A percentile compares a stretch with the other conserved stretches of the same genome.
Evolutionary conservation across 2,888 invertebrate genomes (phyloP).

Genomic region (Tyria jacobaeae): DNA sequence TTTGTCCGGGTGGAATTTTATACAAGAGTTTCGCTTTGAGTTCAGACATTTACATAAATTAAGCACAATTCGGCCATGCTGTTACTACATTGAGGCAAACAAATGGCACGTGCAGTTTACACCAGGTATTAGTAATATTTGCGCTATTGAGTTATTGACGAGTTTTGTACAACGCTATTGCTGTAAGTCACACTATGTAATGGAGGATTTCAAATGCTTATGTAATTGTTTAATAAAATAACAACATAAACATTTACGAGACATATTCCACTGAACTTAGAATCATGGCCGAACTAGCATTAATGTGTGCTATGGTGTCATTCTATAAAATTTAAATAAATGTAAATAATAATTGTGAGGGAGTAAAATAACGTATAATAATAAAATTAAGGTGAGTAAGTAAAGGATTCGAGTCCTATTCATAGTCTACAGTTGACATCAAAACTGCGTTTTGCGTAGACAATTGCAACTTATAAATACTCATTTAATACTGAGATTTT

Average conservation of each 20-base stretch:
- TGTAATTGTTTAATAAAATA: slow-evolving; percentile 18
- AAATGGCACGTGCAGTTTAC: slow-evolving; percentile 21
- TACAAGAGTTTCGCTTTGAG: slow-evolving; percentile 39
- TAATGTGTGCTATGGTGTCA: not conserved
- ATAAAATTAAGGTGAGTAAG: no score
- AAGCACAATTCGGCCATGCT: slow-evolving; percentile 26
- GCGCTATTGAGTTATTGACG: slow-evolving; percentile 12
- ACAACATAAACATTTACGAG: not conserved
- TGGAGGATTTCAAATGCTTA: slow-evolving; percentile 9
- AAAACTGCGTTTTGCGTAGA: no score
- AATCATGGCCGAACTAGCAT: not conserved
- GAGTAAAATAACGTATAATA: no score
- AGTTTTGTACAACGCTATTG: slow-evolving; percentile 12
- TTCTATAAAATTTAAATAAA: not conserved
- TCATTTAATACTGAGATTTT: no score
- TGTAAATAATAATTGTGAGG: not conserved
- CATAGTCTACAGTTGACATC: no score
- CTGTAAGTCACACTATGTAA: slow-evolving; percentile 18
- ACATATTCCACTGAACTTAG: not conserved
- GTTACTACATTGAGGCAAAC: slow-evolving; percentile 26
- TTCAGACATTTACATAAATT: slow-evolving; percentile 52
- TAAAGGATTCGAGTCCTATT: no score
- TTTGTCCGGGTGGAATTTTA: not conserved
- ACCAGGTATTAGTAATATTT: slow-evolving; percentile 31
- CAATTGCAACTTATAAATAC: no score